Evolutionary conservation across 1,140 invertebrate species (phyloP).

Genomic region (Geopemphigus sp.): DNA sequence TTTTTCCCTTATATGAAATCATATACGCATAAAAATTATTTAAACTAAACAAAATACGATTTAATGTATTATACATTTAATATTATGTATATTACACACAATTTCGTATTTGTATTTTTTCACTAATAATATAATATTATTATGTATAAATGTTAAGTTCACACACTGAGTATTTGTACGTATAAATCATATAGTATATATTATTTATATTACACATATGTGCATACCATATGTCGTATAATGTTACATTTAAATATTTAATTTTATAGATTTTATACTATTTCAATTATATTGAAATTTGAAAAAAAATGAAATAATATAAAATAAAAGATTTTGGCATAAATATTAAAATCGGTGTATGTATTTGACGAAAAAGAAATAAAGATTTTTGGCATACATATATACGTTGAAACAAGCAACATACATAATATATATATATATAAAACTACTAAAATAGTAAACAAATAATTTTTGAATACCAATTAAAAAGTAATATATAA

Average conservation of each 20-base stretch:
- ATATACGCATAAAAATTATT: neutral
- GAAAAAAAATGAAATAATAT: constrained; percentile 8
- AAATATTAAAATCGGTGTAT: constrained; percentile 3
- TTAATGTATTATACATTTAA: neutral
- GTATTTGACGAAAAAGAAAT: neutral
- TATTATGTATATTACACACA: too few species aligned
- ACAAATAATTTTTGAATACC: neutral
- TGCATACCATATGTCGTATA: neutral
- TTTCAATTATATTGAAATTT: neutral
- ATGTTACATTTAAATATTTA: neutral
- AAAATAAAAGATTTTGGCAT: constrained; percentile 3
- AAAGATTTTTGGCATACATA: neutral
- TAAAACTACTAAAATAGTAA: neutral
- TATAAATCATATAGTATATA: too few species aligned
- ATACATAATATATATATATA: neutral
- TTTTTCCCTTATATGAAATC: neutral
- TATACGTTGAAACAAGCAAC: neutral
- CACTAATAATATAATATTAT: neutral
- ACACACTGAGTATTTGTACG: too few species aligned
- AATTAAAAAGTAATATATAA: constrained; percentile 47
- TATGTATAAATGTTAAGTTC: neutral
- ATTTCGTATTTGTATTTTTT: too few species aligned
- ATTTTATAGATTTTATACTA: neutral
- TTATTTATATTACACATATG: neutral
- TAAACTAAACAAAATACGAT: neutral